Conservation (phyloP, 2,888 invertebrate species). For the Caenorhabditis imperialis region DNA sequence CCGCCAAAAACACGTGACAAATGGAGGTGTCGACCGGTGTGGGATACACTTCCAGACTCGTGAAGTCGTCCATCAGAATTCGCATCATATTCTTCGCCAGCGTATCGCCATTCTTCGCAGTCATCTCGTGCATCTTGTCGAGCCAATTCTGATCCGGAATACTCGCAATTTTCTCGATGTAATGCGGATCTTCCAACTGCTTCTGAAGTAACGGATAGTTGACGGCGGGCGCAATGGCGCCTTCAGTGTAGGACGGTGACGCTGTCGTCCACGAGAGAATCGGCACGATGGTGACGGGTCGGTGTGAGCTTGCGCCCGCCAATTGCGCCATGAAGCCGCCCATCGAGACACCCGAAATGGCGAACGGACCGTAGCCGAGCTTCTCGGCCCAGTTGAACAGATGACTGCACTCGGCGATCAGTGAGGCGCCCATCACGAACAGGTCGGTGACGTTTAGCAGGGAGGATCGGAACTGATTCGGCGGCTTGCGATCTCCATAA, state of each 20-base stretch:
- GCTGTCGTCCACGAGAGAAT: conserved; percentile 98
- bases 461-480: conserved; percentile 82
- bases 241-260: conserved; percentile 86
- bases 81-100: conserved; percentile 84
- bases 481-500: conserved; percentile 81
- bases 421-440: conserved; percentile 98
- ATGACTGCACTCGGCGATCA: conserved; percentile 90
- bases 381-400: conserved; percentile 94
- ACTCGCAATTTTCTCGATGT: conserved; percentile 52
- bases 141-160: conserved; percentile 61
- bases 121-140: conserved; percentile 54
- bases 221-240: conserved; percentile 55
- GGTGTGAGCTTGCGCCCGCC: conserved; percentile 95
- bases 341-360: conserved; percentile 85
- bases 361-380: conserved; percentile 91
- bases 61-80: conserved; percentile 98
- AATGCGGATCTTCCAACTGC: conserved; percentile 55
- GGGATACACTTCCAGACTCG: conserved; percentile 93
- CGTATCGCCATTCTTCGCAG: conserved; percentile 37
- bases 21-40: conserved; percentile 88
- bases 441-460: conserved; percentile 96
- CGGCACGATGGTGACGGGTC: conserved; percentile 90
- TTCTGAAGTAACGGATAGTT: conserved; percentile 48
- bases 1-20: conserved; percentile 86
- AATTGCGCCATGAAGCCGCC: conserved; percentile 92